phyloP scores from a whole-genome alignment of 2,797 vertebrate species.

The Sparidentex hasta region DNA sequence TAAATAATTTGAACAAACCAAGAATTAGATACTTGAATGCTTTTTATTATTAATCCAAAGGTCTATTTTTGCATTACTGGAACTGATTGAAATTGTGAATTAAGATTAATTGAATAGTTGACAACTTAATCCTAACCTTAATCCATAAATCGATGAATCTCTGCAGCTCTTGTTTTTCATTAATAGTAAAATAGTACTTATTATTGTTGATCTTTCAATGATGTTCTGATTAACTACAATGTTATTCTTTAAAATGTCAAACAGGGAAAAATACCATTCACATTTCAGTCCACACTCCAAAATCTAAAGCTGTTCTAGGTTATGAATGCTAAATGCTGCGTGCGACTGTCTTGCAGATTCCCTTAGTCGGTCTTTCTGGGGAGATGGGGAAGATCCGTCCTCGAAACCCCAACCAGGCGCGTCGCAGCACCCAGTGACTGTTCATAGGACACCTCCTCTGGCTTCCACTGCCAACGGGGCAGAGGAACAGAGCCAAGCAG shows the following conservation, averaged over 20 bases:
- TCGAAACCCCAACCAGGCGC: conserved; percentile 66
- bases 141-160: too few relatives aligned
- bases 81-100: too few relatives aligned
- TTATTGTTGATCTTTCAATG: too few relatives aligned
- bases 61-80: too few relatives aligned
- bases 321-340: neutral
- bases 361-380: conserved; percentile 87
- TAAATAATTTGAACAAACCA: neutral
- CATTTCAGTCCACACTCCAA: too few relatives aligned
- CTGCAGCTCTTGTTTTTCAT: too few relatives aligned
- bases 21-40: neutral
- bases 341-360: conserved; percentile 81
- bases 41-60: neutral
- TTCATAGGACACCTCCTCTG: conserved; percentile 77
- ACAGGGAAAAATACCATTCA: neutral
- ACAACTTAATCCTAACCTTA: too few relatives aligned
- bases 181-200: too few relatives aligned
- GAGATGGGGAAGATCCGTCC: conserved; percentile 79
- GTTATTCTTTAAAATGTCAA: neutral
- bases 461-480: conserved; percentile 48
- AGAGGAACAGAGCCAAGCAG: conserved; percentile 54
- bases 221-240: too few relatives aligned
- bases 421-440: conserved; percentile 79
- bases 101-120: too few relatives aligned
- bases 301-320: too few relatives aligned